Evolutionary conservation across 2,888 invertebrate species (phyloP), one percentile per base, ranked within the genome.

Genomic region (Danaus chrysippus): DNA sequence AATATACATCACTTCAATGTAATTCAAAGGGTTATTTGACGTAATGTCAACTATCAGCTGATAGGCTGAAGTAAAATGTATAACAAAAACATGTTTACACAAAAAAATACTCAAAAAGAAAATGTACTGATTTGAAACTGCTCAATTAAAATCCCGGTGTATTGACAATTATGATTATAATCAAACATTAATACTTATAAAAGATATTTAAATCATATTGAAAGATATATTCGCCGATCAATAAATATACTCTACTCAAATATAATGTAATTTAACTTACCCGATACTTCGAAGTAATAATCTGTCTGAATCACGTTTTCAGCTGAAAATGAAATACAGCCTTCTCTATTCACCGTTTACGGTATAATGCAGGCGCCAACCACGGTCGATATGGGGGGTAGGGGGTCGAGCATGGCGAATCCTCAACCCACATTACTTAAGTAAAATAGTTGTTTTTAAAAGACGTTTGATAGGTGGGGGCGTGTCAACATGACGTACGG

Each of bases 331-430:
- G 59, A 61, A 66, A 69, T 61, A 69, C 67, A 43, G 54, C 61
- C 49, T 49, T 57, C 17, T 54, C 43, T 46, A 63, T 64, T 66
- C 69, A 72, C 67, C 68, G 59, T 61, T 60, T 64, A 71, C 73
- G 71, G 61, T 74, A 75, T 78, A 78, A 73, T 69, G 70, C 71
- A 73, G 77, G 77, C 77, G 76, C 74, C 77, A 73, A 67, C 65
- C 64, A 17, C 77, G 81, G 84, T 86, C 86, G 73, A 86, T 86
- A 84, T 58, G 66, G 78, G 78, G 81, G 54, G 57, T 76, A 76
- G 75, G 63, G 69, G 72, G 63, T 59, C 61, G 62, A 66, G 67
- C 65, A 63, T 19, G 41, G 15, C 56, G 23, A 42, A 67, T 52
- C 68, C 54, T 41, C 68, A 66, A 46, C 63, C 54, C 61, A 62